Conservation (phyloP, 2,797 vertebrate species). For the Coregonus ussuriensis region DNA sequence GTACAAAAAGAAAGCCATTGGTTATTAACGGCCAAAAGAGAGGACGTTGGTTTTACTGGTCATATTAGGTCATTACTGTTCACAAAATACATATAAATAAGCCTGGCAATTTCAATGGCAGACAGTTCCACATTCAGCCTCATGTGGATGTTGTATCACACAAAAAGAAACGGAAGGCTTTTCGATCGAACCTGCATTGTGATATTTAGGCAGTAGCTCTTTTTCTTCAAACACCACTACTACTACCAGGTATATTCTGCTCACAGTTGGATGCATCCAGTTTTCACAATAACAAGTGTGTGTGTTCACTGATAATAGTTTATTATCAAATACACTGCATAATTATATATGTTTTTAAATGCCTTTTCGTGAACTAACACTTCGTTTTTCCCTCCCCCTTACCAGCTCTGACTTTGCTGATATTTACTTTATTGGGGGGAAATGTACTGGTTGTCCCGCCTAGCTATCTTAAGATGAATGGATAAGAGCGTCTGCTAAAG, state of each 20-base stretch:
- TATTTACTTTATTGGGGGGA: too few relatives aligned
- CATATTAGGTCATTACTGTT: neutral
- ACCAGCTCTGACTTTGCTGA: too few relatives aligned
- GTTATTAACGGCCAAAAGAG: neutral
- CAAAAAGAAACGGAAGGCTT: neutral
- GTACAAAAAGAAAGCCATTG: too few relatives aligned
- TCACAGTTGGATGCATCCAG: neutral
- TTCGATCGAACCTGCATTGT: neutral
- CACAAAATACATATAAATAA: slow-evolving; percentile 4
- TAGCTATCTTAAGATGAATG: too few relatives aligned
- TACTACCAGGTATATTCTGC: neutral
- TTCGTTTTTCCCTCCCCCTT: too few relatives aligned
- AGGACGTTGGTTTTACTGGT: neutral
- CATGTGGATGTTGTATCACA: neutral
- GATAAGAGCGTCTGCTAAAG: too few relatives aligned
- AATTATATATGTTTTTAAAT: too few relatives aligned
- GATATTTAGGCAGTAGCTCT: neutral
- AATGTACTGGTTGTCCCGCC: too few relatives aligned
- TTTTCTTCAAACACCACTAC: too few relatives aligned
- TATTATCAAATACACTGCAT: neutral
- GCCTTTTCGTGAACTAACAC: too few relatives aligned
- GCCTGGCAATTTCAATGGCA: neutral
- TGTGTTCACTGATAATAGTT: neutral
- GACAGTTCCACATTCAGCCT: slow-evolving; percentile 4
- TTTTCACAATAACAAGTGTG: neutral